Base-by-base conservation (phyloP, 2,113 vertebrate genomes). In the Dendrocopos noguchii region DNA sequence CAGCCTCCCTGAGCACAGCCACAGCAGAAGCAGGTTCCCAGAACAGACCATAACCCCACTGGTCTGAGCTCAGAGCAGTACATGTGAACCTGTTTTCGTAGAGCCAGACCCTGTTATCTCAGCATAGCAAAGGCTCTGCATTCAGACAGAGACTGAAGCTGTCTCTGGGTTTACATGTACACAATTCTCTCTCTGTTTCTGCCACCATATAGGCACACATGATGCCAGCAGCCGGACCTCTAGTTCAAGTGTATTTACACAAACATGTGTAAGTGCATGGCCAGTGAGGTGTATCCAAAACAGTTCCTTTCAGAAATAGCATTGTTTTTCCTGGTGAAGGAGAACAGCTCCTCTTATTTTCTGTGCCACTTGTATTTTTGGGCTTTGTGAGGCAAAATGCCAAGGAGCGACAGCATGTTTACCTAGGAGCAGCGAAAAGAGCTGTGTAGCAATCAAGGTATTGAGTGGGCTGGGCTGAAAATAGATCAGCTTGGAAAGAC, bases 351-450 rank as follows among this genome's bases (percentile, higher is more conserved):
- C 84, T 92, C 84, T 77, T 90, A 28, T 94, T 96, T 95, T 93
- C 87, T 70, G 73, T 85, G 61, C 85, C 90, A 95, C 91, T 96
- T 87, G 85, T 94, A 93, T 91, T 95, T 95, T 95, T 55, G 92
- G 89, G 89, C 79, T 93, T 72, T 68, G 87, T 0, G 0, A 96
- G 95, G 94, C 94, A 95, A 86, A 94, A 84, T 70, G 95, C 95
- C 93, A 94, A 79, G 88, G 84, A 95, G 83, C 1, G 12, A 78
- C 93, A 89, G 86, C 59, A 13, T 95, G 94, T 97, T 97, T 96
- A 96, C 93, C 94, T 95, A 88, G 47, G 79, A 95, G 94, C 90
- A 88, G 96, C 93, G 95, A 96, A 95, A 96, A 95, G 93, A 92
- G 94, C 88, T 83, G 61, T 75, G 91, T 82, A 85, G 93, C 95